phyloP scores from a whole-genome alignment of 2,888 invertebrate genomes.

The Cylindroiulus punctatus region DNA sequence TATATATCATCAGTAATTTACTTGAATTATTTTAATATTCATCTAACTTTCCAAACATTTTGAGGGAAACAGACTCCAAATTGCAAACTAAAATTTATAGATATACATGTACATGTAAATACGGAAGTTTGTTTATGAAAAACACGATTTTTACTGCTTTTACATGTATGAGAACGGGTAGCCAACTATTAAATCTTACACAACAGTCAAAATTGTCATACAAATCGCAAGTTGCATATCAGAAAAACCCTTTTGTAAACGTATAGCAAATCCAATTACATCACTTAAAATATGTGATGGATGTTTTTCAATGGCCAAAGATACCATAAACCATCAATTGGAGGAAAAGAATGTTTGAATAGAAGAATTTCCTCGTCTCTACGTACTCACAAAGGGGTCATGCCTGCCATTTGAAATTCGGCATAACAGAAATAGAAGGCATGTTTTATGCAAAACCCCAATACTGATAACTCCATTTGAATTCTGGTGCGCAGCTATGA shows the following conservation, averaged over 20 bases:
- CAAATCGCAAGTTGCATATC: not conserved
- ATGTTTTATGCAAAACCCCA: conserved; percentile 2
- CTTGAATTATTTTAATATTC: too few species aligned
- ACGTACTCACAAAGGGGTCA: not conserved
- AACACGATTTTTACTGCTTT: too few species aligned
- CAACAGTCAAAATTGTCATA: too few species aligned
- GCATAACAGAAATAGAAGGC: not conserved
- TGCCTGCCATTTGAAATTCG: conserved; percentile 7
- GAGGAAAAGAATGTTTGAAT: not conserved
- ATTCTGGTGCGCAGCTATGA: conserved; percentile 18
- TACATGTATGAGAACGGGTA: too few species aligned
- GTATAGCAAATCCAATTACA: conserved; percentile 3
- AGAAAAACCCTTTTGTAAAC: not conserved
- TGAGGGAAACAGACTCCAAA: too few species aligned
- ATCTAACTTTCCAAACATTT: too few species aligned
- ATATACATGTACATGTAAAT: too few species aligned
- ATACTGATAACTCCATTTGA: conserved; percentile 10
- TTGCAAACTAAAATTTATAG: too few species aligned
- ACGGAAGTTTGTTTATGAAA: too few species aligned
- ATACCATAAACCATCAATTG: not conserved
- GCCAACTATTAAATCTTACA: too few species aligned
- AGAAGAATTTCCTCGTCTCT: not conserved
- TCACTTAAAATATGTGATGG: not conserved
- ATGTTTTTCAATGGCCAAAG: not conserved
- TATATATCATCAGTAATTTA: too few species aligned